These are phyloP conservation scores for Melanogrammus aeglefinus DNA, from an alignment of 2,797 vertebrate species.

Conservation along the genomic window DNA sequence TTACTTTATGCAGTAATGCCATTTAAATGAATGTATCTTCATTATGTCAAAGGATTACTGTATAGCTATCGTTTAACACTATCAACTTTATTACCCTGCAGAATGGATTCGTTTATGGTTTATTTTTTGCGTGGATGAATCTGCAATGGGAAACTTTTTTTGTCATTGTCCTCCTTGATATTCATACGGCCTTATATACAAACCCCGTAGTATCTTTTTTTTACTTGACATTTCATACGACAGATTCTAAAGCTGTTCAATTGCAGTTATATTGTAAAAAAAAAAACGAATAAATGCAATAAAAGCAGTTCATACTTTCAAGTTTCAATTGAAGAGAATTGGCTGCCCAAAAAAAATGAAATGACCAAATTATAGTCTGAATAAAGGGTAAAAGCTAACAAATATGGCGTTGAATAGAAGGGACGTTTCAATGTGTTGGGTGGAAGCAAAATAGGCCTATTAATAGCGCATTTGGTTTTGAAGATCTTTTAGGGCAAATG, in stretches of 20 bases:
- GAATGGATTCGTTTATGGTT: conserved; percentile 7
- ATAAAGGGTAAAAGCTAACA: neutral
- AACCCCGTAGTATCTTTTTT: conserved; percentile 24
- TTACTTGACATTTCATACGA: conserved; percentile 48
- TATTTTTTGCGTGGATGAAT: neutral
- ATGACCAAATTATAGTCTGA: neutral
- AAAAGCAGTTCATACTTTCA: conserved; percentile 44
- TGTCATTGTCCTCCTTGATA: conserved; percentile 15
- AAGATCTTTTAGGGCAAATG: neutral
- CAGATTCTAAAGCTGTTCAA: conserved; percentile 51
- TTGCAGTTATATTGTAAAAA: conserved; percentile 41
- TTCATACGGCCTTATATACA: conserved; percentile 46
- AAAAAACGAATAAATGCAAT: conserved; percentile 57
- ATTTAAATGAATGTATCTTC: conserved; percentile 65
- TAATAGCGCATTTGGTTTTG: neutral
- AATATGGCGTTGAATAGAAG: neutral
- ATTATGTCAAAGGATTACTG: conserved; percentile 23
- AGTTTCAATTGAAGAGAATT: neutral
- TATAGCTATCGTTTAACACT: conserved; percentile 31
- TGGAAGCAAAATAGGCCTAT: no score
- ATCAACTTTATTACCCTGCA: conserved; percentile 13
- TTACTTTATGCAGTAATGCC: conserved; percentile 47
- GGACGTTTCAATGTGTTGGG: no score
- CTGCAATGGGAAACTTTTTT: conserved; percentile 24
- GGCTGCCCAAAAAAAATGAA: neutral